Conservation (phyloP, 2,888 invertebrate species). For the Alitta virens region DNA sequence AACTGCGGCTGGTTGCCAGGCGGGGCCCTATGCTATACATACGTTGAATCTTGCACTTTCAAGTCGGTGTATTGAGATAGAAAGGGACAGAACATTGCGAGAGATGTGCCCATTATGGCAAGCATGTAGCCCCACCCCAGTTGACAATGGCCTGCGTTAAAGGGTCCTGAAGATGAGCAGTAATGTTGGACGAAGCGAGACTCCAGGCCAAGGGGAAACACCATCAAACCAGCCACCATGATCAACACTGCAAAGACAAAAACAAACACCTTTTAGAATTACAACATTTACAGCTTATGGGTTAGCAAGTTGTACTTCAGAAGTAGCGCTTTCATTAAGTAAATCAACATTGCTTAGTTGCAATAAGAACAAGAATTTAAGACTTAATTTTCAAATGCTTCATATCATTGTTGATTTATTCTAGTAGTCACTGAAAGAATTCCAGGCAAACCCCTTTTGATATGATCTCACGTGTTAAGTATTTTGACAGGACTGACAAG, state of each 20-base stretch:
- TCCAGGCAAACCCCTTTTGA: no score
- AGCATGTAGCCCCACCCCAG: slow-evolving; percentile 59
- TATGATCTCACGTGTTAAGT: no score
- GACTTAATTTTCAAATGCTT: no score
- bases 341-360: no score
- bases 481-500: no score
- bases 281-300: no score
- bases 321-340: no score
- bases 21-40: slow-evolving; percentile 14
- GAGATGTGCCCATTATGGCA: slow-evolving; percentile 54
- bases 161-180: slow-evolving; percentile 47
- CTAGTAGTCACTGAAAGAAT: no score
- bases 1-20: neutral
- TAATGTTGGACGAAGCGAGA: slow-evolving; percentile 54
- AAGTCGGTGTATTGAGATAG: slow-evolving; percentile 46
- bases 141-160: slow-evolving; percentile 51
- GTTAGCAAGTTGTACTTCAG: no score
- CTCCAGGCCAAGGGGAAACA: slow-evolving; percentile 58
- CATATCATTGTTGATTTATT: no score
- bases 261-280: no score
- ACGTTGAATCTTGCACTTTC: slow-evolving; percentile 18
- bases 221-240: slow-evolving; percentile 53
- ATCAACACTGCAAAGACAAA: slow-evolving; percentile 53
- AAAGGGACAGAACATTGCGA: slow-evolving; percentile 58
- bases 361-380: no score